A percentile compares a stretch with the other conserved stretches of the same genome.
phyloP scores from a whole-genome alignment of 2,888 invertebrate species.

The Epinotia brunnichana region DNA sequence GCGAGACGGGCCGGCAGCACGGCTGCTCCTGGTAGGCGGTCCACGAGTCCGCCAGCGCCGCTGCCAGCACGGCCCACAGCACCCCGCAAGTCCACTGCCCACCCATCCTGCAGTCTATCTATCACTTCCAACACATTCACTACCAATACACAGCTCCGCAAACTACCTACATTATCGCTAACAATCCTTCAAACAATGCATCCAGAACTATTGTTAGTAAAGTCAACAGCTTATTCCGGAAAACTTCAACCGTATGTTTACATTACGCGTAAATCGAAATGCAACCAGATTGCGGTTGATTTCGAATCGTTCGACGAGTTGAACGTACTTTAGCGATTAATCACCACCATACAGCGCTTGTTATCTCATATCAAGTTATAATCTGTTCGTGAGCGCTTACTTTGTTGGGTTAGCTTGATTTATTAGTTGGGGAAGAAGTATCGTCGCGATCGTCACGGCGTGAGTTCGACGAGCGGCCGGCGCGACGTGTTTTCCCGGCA shows the following conservation, averaged over 20 bases:
- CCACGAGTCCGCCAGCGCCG: conserved; percentile 85
- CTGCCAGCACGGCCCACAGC: conserved; percentile 70
- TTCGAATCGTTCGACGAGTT: conserved; percentile 62
- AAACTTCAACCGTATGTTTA: conserved; percentile 60
- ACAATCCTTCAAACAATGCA: conserved; percentile 59
- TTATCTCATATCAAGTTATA: conserved; percentile 77
- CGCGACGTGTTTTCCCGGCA: conserved; percentile 73
- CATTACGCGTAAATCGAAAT: conserved; percentile 70
- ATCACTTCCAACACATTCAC: conserved; percentile 64
- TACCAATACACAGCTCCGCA: conserved; percentile 51
- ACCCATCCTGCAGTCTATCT: conserved; percentile 62
- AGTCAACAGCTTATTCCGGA: conserved; percentile 71
- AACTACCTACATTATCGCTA: conserved; percentile 55
- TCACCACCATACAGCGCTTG: conserved; percentile 67
- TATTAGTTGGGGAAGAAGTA: conserved; percentile 75
- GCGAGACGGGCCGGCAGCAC: conserved; percentile 84
- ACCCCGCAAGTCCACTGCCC: conserved; percentile 67
- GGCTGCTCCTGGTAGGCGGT: conserved; percentile 87
- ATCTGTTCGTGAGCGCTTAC: conserved; percentile 74
- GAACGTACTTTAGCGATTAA: conserved; percentile 73
- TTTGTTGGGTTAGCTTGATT: conserved; percentile 72
- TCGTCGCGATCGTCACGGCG: conserved; percentile 72
- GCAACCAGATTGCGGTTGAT: conserved; percentile 67
- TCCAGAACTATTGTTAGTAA: conserved; percentile 56
- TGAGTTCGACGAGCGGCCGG: conserved; percentile 58